Conservation (phyloP, 2,797 vertebrate species). For the Huso huso region DNA sequence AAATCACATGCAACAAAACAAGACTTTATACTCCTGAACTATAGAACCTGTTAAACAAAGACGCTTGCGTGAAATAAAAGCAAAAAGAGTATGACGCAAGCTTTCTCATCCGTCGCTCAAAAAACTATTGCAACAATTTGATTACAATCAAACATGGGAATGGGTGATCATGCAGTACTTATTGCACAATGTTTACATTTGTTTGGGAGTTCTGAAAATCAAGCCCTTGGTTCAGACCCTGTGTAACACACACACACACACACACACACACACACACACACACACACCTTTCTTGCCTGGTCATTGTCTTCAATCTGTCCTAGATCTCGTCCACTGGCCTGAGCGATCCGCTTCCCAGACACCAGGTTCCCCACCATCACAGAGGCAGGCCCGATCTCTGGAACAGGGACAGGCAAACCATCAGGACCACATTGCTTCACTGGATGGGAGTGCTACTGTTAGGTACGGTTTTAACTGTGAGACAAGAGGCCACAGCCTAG, state of each 20-base stretch:
- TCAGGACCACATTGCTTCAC: too few species aligned
- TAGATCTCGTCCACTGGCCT: slow-evolving; percentile 90
- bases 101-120: too few species aligned
- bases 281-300: slow-evolving; percentile 87
- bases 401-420: background rate
- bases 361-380: slow-evolving; percentile 99
- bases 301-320: slow-evolving; percentile 98
- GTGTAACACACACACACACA: background rate
- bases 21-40: too few species aligned
- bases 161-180: background rate
- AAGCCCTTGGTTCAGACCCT: background rate
- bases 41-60: too few species aligned
- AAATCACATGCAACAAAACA: too few species aligned
- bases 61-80: too few species aligned
- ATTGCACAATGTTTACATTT: background rate
- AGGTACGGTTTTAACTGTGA: too few species aligned
- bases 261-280: slow-evolving; percentile 38
- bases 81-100: too few species aligned
- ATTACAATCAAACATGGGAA: slow-evolving; percentile 1
- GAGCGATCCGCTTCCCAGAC: slow-evolving; percentile 94
- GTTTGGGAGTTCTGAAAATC: slow-evolving; percentile 12
- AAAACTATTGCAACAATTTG: too few species aligned
- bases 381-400: slow-evolving; percentile 97
- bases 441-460: too few species aligned
- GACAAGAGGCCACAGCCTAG: too few species aligned